phyloP scores from a whole-genome alignment of 2,113 vertebrate species.

The Anseranas semipalmata region DNA sequence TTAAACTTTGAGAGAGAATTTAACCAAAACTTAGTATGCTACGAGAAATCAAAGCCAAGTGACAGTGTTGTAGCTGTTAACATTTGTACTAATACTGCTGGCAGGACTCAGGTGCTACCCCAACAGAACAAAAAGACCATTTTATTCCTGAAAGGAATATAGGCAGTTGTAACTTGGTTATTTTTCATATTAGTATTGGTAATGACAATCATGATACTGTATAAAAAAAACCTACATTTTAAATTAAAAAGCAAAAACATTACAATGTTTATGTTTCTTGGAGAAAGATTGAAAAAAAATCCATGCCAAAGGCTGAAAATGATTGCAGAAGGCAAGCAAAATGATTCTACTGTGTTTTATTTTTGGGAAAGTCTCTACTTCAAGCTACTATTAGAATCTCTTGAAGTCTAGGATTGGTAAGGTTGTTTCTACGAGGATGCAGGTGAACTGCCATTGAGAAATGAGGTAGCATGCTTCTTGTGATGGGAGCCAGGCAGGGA shows the following conservation, averaged over 20 bases:
- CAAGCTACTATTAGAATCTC: background rate
- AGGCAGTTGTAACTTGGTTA: background rate
- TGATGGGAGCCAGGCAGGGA: background rate
- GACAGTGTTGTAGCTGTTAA: background rate
- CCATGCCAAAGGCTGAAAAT: background rate
- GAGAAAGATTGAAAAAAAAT: background rate
- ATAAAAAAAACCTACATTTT: background rate
- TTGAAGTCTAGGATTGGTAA: background rate
- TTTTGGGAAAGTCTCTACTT: background rate
- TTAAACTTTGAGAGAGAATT: background rate
- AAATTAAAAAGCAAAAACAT: background rate
- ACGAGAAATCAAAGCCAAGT: background rate
- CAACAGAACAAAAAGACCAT: background rate
- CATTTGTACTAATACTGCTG: background rate
- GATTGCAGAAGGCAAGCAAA: rapidly evolving
- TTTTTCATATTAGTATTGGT: background rate
- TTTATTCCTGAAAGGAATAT: background rate
- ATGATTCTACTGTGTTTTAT: background rate
- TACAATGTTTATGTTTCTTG: background rate
- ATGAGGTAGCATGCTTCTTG: background rate
- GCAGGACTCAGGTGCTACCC: background rate
- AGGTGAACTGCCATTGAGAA: background rate
- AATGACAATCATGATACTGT: background rate
- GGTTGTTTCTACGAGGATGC: background rate
- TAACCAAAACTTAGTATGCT: background rate